Evolutionary conservation across 2,888 invertebrate genomes (phyloP), one percentile per base, ranked within the genome.

Genomic region (Eupeodes luniger): DNA sequence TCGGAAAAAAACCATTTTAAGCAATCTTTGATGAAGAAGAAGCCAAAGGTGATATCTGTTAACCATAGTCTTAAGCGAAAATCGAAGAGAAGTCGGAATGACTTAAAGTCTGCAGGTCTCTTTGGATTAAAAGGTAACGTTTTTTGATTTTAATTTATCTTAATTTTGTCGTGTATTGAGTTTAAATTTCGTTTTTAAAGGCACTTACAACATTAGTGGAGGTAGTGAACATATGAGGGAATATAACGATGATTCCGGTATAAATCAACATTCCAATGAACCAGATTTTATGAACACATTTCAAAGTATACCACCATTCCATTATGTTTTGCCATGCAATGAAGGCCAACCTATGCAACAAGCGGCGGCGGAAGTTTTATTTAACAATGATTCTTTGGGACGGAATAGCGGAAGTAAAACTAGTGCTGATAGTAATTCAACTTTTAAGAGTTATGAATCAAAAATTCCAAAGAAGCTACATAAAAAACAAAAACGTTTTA

Each of bases 191-290:
- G 64, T 14, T 62, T 19, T 34, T 16, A 34, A 34, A 88, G 88
- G 88, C n/a, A 85, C 88, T 66, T 88, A 88, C 78, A 85, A 88
- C 55, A 16, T 53, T 51, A 88, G 70, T 51, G 81, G 85, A 67
- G 78, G 81, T 16, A 81, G 55, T 77, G 88, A 81, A 61, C 69
- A 81, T 14, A 64, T 75, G 7, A 78, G 53, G 51, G 85, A 85
- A 44, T 78, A 77, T 55, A 64, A 70, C 12, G 85, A 88, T n/a
- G 59, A 81, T 47, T 62, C 81, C 75, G 77, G 27, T 59, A 88
- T 85, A 70, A 81, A 75, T 27, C 61, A 75, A 81, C 88, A 88
- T 88, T 88, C 88, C 88, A 85, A 61, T 87, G 80, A 77, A 77
- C 51, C 76, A 62, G 76, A 79, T 55, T 64, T 84, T 79, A 57